These are phyloP conservation scores for Halocynthia aurantium DNA, from an alignment of 23 tunicate species.

Conservation along the genomic window DNA sequence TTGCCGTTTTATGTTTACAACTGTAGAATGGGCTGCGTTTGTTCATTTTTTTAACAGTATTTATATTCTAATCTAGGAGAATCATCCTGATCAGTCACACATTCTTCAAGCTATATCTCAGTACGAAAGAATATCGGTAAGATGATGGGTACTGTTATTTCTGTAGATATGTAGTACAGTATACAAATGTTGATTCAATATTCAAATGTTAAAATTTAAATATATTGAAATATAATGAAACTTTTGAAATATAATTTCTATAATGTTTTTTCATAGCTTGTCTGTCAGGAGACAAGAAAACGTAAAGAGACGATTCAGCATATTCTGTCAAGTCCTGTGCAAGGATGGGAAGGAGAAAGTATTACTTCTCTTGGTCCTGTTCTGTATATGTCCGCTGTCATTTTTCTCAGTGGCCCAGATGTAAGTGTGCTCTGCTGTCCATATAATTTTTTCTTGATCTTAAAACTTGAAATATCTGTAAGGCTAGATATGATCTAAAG, in stretches of 20 bases:
- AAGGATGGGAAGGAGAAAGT: slow-evolving; percentile 78
- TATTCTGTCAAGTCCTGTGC: slow-evolving; percentile 66
- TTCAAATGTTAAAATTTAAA: neutral
- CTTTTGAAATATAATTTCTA: too few species aligned
- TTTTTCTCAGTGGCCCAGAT: slow-evolving; percentile 66
- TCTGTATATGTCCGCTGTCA: slow-evolving; percentile 66
- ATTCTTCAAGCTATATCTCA: slow-evolving; percentile 41
- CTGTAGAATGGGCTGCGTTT: too few species aligned
- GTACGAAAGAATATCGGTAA: slow-evolving; percentile 68
- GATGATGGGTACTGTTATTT: neutral
- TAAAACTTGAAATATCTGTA: neutral
- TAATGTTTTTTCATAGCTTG: slow-evolving; percentile 32
- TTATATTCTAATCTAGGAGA: slow-evolving; percentile 31
- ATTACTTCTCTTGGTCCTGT: slow-evolving; percentile 62
- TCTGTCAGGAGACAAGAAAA: slow-evolving; percentile 81
- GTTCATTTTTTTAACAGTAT: neutral
- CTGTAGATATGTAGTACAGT: too few species aligned
- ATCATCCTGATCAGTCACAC: slow-evolving; percentile 50
- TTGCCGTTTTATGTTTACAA: neutral
- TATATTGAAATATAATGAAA: too few species aligned
- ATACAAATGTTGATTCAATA: too few species aligned
- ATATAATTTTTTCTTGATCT: neutral
- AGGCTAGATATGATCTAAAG: neutral
- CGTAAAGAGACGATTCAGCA: slow-evolving; percentile 86
- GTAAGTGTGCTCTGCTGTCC: slow-evolving; percentile 27